phyloP scores from a whole-genome alignment of 2,113 vertebrate genomes.

The Platysternon megacephalum region DNA sequence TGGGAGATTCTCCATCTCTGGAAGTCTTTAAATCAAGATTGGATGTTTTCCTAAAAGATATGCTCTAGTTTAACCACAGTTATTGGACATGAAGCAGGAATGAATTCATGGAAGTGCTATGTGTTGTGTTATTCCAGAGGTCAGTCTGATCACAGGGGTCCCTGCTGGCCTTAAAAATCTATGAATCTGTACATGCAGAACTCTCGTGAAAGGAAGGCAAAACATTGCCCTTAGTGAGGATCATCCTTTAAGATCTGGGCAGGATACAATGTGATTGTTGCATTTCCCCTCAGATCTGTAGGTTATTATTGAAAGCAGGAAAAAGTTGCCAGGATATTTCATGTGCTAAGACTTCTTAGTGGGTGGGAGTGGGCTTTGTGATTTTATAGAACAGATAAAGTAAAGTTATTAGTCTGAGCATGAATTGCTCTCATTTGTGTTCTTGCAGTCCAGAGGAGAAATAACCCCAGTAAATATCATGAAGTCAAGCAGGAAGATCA shows the following conservation, averaged over 20 bases:
- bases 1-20: not conserved
- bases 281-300: not conserved
- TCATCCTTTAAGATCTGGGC: slow-evolving; percentile 28
- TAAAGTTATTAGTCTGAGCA: not conserved
- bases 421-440: not conserved
- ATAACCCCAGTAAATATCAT: not conserved
- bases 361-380: not conserved
- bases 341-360: not conserved
- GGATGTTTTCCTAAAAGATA: not conserved
- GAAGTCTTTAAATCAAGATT: not conserved
- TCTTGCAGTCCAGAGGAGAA: not conserved
- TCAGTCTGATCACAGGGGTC: not conserved
- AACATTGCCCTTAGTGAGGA: not conserved
- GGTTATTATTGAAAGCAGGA: slow-evolving; percentile 37
- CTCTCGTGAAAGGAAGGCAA: not conserved
- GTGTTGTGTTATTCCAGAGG: not conserved
- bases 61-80: not conserved
- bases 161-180: not conserved
- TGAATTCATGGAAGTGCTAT: slow-evolving; percentile 26
- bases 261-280: slow-evolving; percentile 8
- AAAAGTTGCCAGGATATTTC: not conserved
- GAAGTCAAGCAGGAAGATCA: not conserved
- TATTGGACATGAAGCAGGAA: not conserved
- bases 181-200: not conserved
- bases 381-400: slow-evolving; percentile 10